Evolutionary conservation across 2,797 vertebrate species (phyloP).

Genomic region (Tapirus indicus): DNA sequence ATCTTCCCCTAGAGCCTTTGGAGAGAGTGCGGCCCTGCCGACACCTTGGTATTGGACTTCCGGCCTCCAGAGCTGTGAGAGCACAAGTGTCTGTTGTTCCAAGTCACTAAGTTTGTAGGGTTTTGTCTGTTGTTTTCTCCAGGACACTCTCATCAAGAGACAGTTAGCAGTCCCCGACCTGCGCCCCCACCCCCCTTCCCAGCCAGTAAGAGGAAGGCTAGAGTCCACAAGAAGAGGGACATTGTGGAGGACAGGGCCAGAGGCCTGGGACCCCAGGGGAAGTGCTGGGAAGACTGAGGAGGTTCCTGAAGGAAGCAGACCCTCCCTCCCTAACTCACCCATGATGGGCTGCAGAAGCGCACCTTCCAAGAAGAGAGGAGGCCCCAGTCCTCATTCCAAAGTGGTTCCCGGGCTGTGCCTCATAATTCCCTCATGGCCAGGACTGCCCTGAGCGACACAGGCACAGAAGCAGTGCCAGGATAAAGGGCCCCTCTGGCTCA

Average conservation of each 20-base stretch:
- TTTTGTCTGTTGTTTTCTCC: no score
- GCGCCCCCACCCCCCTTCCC: no score
- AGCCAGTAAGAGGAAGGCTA: no score
- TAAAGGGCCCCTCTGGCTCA: not conserved
- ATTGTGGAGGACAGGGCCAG: no score
- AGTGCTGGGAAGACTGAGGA: no score
- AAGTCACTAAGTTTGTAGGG: not conserved
- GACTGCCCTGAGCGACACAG: fast-evolving
- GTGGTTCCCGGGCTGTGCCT: no score
- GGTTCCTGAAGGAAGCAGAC: not conserved
- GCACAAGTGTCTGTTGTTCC: fast-evolving
- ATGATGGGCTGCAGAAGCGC: not conserved
- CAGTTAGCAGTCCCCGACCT: fast-evolving
- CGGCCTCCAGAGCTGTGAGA: no score
- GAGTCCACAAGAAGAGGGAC: not conserved
- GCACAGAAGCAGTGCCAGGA: fast-evolving
- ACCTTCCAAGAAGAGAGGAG: not conserved
- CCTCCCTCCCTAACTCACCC: no score
- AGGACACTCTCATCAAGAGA: not conserved
- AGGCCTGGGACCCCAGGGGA: not conserved
- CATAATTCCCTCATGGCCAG: no score
- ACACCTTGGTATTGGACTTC: no score
- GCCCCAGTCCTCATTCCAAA: fast-evolving
- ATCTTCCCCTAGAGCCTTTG: fast-evolving
- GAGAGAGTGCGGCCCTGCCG: fast-evolving